Evolutionary conservation across 2,113 vertebrate genomes (phyloP), one percentile per base, ranked within the genome.

Genomic region (Lonchura striata): DNA sequence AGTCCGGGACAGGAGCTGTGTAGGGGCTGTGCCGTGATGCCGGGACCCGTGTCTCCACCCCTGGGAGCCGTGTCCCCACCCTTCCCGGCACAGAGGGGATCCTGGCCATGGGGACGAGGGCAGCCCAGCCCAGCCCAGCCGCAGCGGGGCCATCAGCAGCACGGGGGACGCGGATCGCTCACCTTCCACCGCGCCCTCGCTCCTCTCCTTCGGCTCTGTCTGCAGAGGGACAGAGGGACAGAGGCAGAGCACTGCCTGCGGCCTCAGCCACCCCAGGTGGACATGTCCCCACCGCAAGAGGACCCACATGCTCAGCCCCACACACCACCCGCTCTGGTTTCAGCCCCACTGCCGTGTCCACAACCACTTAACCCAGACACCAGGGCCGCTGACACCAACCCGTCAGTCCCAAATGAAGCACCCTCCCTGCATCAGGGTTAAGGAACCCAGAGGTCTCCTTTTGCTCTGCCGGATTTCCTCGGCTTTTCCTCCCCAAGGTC

Each of bases 21-120:
- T 1, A 21, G 20, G 25, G 65, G 9, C 33, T 11, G 44, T 10
- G 59, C 16, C 1, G 1, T 6, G 47, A 37, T 7, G 47, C 52
- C 2, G 1, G n/a, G 46, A 17, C 15, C 16, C 0, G 9, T 3
- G 6, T 41, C 35, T 13, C 23, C 23, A 22, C 17, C 23, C 44
- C 46, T 59, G 56, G 30, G 54, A 20, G 11, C 14, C 1, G 8
- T 2, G 6, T 53, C 24, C 35, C n/a, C 68, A 24, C 7, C 44
- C 25, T 23, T 50, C 41, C 25, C 0, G 2, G 71, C 52, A 69
- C 24, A 13, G 53, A 1, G 4, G 3, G n/a, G 30, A 23, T 3
- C 14, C 2, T 0, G 75, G 52, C 33, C 64, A 23, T 0, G 4
- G 63, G 5, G 52, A 7, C 0, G 5, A 28, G 52, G 44, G 31